Evolutionary conservation across 2,888 invertebrate species (phyloP).

Genomic region (Lacanobia oleracea): DNA sequence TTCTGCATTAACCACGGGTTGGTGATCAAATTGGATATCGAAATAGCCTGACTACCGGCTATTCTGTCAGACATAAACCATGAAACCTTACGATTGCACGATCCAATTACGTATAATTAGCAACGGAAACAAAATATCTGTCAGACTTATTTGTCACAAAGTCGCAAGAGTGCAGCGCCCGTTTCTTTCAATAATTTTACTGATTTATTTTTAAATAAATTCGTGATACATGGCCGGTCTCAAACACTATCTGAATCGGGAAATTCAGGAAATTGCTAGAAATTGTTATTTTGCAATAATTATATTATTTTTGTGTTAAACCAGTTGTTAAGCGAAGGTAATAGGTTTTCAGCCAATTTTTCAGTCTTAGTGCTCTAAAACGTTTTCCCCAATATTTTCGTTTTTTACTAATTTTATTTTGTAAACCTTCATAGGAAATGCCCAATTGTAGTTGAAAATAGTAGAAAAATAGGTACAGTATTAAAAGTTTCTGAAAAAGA

Average conservation of each 20-base stretch:
- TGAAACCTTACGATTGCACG: neutral
- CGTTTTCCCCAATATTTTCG: conserved; percentile 76
- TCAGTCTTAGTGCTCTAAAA: conserved; percentile 90
- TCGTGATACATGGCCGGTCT: conserved; percentile 66
- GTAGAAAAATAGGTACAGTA: neutral
- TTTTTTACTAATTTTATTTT: conserved; percentile 63
- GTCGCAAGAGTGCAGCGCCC: conserved; percentile 51
- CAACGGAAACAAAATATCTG: neutral
- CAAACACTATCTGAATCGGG: conserved; percentile 44
- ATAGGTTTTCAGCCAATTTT: conserved; percentile 82
- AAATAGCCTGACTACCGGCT: neutral
- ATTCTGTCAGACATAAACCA: neutral
- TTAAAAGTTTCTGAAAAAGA: neutral
- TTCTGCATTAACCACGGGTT: neutral
- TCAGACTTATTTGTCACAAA: conserved; percentile 15
- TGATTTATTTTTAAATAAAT: conserved; percentile 63
- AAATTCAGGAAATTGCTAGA: conserved; percentile 43
- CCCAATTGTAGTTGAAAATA: conserved; percentile 67
- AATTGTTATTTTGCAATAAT: conserved; percentile 27
- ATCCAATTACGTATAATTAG: neutral
- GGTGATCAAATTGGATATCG: neutral
- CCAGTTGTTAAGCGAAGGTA: conserved; percentile 75
- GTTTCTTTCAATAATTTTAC: conserved; percentile 21
- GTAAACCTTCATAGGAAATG: conserved; percentile 74
- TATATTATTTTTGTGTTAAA: conserved; percentile 38